phyloP scores from a whole-genome alignment of 2,797 vertebrate genomes.

The Liparis tanakae region DNA sequence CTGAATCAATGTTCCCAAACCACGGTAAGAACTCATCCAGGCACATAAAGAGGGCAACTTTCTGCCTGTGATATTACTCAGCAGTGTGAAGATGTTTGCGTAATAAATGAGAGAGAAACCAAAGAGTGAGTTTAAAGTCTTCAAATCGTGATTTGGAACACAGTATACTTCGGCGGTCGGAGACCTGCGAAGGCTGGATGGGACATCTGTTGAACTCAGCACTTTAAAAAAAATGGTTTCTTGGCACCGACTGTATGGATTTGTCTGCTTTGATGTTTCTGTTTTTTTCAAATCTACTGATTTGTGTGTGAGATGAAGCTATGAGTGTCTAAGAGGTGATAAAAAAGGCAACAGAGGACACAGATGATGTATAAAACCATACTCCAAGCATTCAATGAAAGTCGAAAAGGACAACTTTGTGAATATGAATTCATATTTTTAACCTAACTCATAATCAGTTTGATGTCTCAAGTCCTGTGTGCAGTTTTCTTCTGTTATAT shows the following conservation, averaged over 20 bases:
- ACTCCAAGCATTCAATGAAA: constrained; percentile 21
- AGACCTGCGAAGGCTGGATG: constrained; percentile 34
- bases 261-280: constrained; percentile 60
- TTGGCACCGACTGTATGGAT: constrained; percentile 34
- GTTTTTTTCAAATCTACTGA: constrained; percentile 49
- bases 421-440: not conserved
- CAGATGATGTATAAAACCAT: constrained; percentile 23
- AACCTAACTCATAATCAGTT: not conserved
- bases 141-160: constrained; percentile 36
- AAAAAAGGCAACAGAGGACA: constrained; percentile 28
- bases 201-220: constrained; percentile 63
- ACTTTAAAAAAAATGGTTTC: constrained; percentile 53
- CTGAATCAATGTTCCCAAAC: not conserved
- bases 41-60: not conserved
- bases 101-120: constrained; percentile 29
- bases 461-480: not conserved
- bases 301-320: constrained; percentile 49
- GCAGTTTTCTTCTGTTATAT: constrained; percentile 8
- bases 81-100: constrained; percentile 8
- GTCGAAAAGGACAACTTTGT: not conserved
- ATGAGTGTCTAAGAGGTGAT: constrained; percentile 26
- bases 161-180: constrained; percentile 14
- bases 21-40: not conserved
- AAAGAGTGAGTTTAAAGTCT: constrained; percentile 16
- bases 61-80: not conserved